These are phyloP conservation scores for Euphonia xanthogaster DNA, from an alignment of 2,797 vertebrate genomes.

Conservation along the genomic window DNA sequence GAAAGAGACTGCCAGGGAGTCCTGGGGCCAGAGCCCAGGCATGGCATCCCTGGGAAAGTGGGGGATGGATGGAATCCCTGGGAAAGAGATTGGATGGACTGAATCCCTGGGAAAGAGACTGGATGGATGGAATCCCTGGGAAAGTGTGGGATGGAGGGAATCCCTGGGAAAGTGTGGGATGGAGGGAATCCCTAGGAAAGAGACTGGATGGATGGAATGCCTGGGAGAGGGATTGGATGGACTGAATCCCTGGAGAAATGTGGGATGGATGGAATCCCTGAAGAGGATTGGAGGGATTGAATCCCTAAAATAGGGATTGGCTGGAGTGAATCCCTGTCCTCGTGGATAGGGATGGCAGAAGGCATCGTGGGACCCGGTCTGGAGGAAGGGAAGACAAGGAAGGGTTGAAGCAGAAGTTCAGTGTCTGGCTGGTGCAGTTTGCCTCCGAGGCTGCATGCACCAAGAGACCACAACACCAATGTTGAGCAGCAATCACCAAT, in stretches of 20 bases:
- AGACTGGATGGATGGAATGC: too few species aligned
- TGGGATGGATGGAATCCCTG: too few species aligned
- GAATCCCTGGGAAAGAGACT: accelerated
- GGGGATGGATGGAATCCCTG: background rate
- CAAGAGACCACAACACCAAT: background rate
- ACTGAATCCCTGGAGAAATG: accelerated
- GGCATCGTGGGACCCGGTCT: background rate
- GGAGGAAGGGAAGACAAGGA: background rate
- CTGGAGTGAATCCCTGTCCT: background rate
- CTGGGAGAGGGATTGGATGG: accelerated
- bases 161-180: background rate
- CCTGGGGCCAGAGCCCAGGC: background rate
- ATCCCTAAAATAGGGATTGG: background rate
- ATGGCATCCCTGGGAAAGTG: background rate
- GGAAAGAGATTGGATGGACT: background rate
- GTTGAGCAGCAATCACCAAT: background rate
- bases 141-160: background rate
- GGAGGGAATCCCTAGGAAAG: accelerated
- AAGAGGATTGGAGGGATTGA: too few species aligned
- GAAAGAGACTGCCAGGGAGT: background rate
- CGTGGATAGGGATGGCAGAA: background rate
- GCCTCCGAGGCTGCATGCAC: background rate
- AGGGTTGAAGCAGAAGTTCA: background rate
- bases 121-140: too few species aligned
- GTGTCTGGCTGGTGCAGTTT: background rate